Percentiles rank a stretch among this genome's conserved stretches.
Conservation (phyloP, 2,113 vertebrate genomes). For the Corythornis vintsioides region DNA sequence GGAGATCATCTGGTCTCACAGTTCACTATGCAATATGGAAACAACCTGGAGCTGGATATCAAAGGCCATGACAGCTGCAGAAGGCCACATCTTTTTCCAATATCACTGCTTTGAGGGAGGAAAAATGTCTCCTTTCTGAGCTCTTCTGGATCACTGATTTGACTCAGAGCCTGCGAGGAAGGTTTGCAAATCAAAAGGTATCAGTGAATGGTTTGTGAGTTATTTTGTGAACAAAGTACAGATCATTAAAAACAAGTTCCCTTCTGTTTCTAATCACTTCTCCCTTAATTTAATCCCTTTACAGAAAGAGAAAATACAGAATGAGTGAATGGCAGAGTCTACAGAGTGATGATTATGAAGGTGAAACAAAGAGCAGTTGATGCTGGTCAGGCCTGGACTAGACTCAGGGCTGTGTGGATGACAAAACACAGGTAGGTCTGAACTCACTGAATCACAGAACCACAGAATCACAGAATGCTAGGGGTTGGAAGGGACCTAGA, state of each 20-base stretch:
- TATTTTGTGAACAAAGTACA: conserved; percentile 46
- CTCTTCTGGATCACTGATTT: conserved; percentile 47
- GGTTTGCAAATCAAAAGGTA: conserved; percentile 54
- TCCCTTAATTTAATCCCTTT: conserved; percentile 31
- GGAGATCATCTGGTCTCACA: conserved; percentile 50
- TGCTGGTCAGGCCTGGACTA: neutral
- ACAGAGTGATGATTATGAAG: neutral
- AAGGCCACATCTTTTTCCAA: conserved; percentile 62
- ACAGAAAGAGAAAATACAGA: conserved; percentile 17
- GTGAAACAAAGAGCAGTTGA: neutral
- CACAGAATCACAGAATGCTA: no score
- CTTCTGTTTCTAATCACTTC: conserved; percentile 56
- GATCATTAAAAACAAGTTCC: conserved; percentile 37
- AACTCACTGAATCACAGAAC: neutral
- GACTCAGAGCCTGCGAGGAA: conserved; percentile 38
- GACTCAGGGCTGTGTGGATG: neutral
- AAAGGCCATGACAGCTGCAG: conserved; percentile 51
- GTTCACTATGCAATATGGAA: conserved; percentile 48
- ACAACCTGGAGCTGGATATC: conserved; percentile 48
- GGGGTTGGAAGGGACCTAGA: no score
- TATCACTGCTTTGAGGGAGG: conserved; percentile 7
- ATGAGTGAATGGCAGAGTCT: conserved; percentile 14
- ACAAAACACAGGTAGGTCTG: conserved; percentile 20
- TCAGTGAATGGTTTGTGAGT: conserved; percentile 30
- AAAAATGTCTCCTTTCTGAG: neutral